Evolutionary conservation across 2,113 vertebrate species (phyloP).

Genomic region (Pica pica): DNA sequence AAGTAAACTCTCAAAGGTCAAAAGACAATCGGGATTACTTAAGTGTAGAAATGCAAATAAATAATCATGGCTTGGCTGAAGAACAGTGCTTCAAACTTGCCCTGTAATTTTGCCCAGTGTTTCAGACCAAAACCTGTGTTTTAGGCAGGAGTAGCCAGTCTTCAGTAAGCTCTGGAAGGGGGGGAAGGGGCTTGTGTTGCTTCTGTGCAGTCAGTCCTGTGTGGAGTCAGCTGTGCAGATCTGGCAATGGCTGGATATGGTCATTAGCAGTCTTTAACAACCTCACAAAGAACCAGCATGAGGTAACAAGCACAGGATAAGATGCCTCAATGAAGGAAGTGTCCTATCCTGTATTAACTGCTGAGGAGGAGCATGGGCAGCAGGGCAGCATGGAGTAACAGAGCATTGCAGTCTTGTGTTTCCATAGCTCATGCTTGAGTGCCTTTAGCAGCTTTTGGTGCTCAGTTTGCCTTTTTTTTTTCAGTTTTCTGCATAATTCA

Average conservation of each 20-base stretch:
- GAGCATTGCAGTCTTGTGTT: not conserved
- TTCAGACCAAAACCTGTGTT: not conserved
- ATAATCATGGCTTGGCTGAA: not conserved
- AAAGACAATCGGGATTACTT: not conserved
- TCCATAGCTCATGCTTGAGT: not conserved
- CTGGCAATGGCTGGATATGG: not conserved
- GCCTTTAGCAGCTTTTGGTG: not conserved
- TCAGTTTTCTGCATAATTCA: not conserved
- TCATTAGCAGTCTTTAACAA: not conserved
- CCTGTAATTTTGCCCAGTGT: not conserved
- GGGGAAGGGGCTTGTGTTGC: accelerated
- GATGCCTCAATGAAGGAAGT: not conserved
- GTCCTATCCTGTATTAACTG: not conserved
- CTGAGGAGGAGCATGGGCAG: not conserved
- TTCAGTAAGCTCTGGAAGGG: not conserved
- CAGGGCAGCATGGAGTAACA: not conserved
- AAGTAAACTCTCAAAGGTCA: not conserved
- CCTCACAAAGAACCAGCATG: not conserved
- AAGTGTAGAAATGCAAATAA: not conserved
- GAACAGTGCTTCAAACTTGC: not conserved
- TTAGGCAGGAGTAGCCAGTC: not conserved
- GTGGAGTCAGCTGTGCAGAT: not conserved
- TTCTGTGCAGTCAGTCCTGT: not conserved
- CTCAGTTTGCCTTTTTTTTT: not conserved
- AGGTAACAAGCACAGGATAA: not conserved